These are phyloP conservation scores for Cryptoblepharus egeriae DNA, from an alignment of 2,797 vertebrate genomes.

Conservation along the genomic window DNA sequence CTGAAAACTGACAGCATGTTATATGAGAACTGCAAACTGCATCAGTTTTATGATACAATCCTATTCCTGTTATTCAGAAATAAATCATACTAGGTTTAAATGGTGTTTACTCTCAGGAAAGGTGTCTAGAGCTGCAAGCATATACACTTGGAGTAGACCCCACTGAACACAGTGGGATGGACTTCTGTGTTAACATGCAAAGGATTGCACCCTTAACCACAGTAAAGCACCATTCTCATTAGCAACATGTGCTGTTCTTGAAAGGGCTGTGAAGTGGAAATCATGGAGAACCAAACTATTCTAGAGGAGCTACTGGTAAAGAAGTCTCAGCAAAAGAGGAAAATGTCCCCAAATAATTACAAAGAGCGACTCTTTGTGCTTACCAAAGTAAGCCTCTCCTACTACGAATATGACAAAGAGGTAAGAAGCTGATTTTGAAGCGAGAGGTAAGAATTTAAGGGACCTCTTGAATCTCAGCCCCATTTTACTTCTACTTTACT, in stretches of 20 bases:
- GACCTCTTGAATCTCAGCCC: background rate
- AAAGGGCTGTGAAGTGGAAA: background rate
- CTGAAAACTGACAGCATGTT: background rate
- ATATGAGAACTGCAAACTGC: background rate
- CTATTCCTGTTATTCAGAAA: too few species aligned
- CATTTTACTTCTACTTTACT: background rate
- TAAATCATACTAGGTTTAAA: too few species aligned
- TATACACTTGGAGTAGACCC: too few species aligned
- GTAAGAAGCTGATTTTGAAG: conserved; percentile 49
- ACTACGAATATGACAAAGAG: conserved; percentile 75
- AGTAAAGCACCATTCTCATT: background rate
- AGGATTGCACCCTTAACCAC: too few species aligned
- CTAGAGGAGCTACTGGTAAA: conserved; percentile 76
- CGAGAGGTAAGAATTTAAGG: background rate
- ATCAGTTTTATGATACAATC: background rate
- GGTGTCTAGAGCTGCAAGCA: too few species aligned
- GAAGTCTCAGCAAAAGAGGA: conserved; percentile 78
- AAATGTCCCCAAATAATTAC: conserved; percentile 74
- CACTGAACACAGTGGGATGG: too few species aligned
- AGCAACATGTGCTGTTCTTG: background rate
- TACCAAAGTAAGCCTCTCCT: conserved; percentile 68
- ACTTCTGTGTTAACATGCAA: background rate
- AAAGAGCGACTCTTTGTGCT: conserved; percentile 74
- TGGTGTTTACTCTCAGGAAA: too few species aligned
- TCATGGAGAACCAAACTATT: conserved; percentile 66